Evolutionary conservation across 2,113 vertebrate genomes (phyloP).

Genomic region (Peromyscus maniculatus): DNA sequence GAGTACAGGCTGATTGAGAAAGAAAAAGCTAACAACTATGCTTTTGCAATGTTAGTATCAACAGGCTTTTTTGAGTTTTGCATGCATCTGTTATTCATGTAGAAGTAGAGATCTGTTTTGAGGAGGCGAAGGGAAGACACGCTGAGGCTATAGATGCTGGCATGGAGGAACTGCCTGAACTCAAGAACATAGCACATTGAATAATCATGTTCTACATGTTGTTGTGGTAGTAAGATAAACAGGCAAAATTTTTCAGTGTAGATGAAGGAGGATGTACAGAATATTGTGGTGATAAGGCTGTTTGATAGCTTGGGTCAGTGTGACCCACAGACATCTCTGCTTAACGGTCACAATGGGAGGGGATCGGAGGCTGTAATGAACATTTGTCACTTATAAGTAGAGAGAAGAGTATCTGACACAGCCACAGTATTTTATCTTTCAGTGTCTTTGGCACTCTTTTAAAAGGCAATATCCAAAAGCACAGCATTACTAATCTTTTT

Average conservation of each 20-base stretch:
- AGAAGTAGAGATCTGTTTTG: slow-evolving; percentile 65
- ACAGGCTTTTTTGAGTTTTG: not conserved
- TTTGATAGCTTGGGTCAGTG: slow-evolving; percentile 46
- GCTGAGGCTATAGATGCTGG: not conserved
- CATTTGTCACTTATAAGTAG: not conserved
- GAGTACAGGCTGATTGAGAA: not conserved
- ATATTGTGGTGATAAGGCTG: slow-evolving; percentile 73
- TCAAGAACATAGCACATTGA: not conserved
- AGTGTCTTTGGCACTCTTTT: slow-evolving; percentile 53
- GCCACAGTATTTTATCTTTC: not conserved
- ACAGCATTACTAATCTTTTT: slow-evolving; percentile 61
- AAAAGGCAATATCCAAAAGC: slow-evolving; percentile 72
- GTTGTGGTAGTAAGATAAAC: slow-evolving; percentile 55
- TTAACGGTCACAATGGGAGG: slow-evolving; percentile 1
- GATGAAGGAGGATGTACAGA: slow-evolving; percentile 72
- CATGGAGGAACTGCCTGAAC: not conserved
- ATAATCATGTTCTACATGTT: not conserved
- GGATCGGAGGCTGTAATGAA: slow-evolving; percentile 52
- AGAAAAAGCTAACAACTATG: not conserved
- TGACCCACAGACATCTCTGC: slow-evolving; percentile 18
- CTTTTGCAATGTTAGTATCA: not conserved
- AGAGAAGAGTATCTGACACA: not conserved
- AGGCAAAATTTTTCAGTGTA: slow-evolving; percentile 56
- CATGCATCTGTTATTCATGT: slow-evolving; percentile 14
- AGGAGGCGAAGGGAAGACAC: not conserved